phyloP scores from a whole-genome alignment of 2,797 vertebrate species.

The Sebastes cheni region DNA sequence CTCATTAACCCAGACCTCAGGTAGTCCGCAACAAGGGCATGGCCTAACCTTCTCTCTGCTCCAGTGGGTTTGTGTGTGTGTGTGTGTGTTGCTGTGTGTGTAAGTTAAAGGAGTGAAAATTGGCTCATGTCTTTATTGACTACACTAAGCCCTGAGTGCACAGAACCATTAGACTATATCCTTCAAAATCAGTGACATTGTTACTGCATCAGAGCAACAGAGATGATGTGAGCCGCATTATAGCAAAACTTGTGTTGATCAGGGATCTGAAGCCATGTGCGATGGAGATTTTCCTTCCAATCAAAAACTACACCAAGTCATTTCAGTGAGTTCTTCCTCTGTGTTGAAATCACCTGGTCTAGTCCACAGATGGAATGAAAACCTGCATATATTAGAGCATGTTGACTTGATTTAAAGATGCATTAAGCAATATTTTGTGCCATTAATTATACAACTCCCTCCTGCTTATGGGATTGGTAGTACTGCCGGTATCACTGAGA shows the following conservation, averaged over 20 bases:
- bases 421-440: constrained; percentile 56
- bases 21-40: constrained; percentile 60
- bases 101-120: constrained; percentile 26
- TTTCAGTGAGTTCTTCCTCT: constrained; percentile 47
- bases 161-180: constrained; percentile 4
- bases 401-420: constrained; percentile 66
- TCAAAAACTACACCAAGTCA: constrained; percentile 52
- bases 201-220: constrained; percentile 33
- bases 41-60: constrained; percentile 50
- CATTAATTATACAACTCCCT: constrained; percentile 31
- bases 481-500: constrained; percentile 24
- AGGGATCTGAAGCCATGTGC: constrained; percentile 19
- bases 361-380: constrained; percentile 54
- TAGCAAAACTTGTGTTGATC: constrained; percentile 28
- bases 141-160: constrained; percentile 5
- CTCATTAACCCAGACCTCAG: constrained; percentile 67
- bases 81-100: constrained; percentile 7
- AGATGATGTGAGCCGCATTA: constrained; percentile 63
- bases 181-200: constrained; percentile 11
- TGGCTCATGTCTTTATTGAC: constrained; percentile 20
- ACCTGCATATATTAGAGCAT: constrained; percentile 34
- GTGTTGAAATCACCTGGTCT: constrained; percentile 50
- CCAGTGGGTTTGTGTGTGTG: constrained; percentile 6
- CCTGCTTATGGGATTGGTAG: constrained; percentile 14
- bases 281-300: constrained; percentile 59